Evolutionary conservation across 2,888 invertebrate species (phyloP).

Genomic region (Schrankia costaestrigalis): DNA sequence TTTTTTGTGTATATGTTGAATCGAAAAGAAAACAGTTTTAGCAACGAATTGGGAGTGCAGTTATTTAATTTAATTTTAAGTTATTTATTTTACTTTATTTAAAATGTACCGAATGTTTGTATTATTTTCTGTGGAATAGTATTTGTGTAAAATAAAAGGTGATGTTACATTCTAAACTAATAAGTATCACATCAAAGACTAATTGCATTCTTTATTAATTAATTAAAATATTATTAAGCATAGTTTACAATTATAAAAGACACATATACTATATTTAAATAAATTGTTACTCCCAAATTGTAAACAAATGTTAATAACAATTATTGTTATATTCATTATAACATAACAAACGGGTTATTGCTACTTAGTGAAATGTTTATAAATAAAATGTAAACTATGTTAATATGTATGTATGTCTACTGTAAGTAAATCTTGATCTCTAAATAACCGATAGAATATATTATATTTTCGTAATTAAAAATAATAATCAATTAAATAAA

Average conservation of each 20-base stretch:
- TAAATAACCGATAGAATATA: conserved; percentile 63
- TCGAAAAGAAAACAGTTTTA: no score
- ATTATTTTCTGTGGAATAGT: conserved; percentile 11
- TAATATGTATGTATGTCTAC: conserved; percentile 33
- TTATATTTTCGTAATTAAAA: conserved; percentile 72
- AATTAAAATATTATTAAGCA: conserved; percentile 2
- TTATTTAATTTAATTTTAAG: conserved; percentile 18
- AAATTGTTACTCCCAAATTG: conserved; percentile 31
- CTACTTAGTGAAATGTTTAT: conserved; percentile 49
- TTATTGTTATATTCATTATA: conserved; percentile 36
- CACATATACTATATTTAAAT: conserved; percentile 5
- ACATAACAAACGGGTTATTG: conserved; percentile 50
- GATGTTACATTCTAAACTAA: background rate
- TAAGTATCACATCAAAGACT: conserved; percentile 5
- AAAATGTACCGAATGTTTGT: conserved; percentile 9
- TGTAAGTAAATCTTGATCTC: conserved; percentile 69
- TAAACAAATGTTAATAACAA: conserved; percentile 26
- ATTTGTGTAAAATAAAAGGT: conserved; percentile 5
- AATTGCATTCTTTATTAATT: no score
- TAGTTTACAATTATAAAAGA: conserved; percentile 6
- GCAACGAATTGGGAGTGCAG: conserved; percentile 29
- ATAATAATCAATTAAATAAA: conserved; percentile 31
- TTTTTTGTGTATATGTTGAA: no score
- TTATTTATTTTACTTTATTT: conserved; percentile 21
- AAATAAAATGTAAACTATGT: conserved; percentile 39